Evolutionary conservation across 2,888 invertebrate genomes (phyloP).

Genomic region (Drosophila anceps): DNA sequence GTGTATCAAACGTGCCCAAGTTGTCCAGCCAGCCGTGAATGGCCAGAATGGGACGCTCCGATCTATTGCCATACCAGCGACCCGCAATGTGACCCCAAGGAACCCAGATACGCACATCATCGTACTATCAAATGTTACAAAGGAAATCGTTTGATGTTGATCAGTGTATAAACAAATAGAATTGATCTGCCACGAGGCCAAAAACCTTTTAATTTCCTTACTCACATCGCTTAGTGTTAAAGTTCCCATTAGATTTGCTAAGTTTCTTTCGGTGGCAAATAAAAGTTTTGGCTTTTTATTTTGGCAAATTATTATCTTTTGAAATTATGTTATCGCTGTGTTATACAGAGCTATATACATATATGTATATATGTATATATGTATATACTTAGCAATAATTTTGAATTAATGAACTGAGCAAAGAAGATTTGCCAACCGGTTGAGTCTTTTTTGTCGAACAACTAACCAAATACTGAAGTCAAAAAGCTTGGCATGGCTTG

Average conservation of each 20-base stretch:
- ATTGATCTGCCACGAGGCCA: background rate
- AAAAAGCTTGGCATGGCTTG: no score
- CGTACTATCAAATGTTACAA: slow-evolving; percentile 76
- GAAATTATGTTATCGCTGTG: background rate
- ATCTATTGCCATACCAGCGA: slow-evolving; percentile 89
- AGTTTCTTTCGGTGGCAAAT: slow-evolving; percentile 18
- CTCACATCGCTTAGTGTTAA: slow-evolving; percentile 51
- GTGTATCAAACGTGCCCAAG: slow-evolving; percentile 89
- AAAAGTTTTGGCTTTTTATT: background rate
- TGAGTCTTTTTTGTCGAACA: background rate
- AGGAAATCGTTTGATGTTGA: slow-evolving; percentile 11
- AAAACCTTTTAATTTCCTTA: slow-evolving; percentile 23
- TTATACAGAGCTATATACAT: background rate
- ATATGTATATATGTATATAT: background rate
- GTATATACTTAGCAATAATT: background rate
- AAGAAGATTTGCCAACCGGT: background rate
- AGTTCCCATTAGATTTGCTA: slow-evolving; percentile 39
- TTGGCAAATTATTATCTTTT: background rate
- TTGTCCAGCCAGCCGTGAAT: slow-evolving; percentile 93
- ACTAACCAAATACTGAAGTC: background rate
- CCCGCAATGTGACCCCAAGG: slow-evolving; percentile 89
- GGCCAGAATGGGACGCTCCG: slow-evolving; percentile 88
- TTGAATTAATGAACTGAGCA: background rate
- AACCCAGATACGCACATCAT: slow-evolving; percentile 88
- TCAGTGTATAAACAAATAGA: slow-evolving; percentile 38